phyloP scores from a whole-genome alignment of 1,140 invertebrate genomes.

The Rhysida immarginata region DNA sequence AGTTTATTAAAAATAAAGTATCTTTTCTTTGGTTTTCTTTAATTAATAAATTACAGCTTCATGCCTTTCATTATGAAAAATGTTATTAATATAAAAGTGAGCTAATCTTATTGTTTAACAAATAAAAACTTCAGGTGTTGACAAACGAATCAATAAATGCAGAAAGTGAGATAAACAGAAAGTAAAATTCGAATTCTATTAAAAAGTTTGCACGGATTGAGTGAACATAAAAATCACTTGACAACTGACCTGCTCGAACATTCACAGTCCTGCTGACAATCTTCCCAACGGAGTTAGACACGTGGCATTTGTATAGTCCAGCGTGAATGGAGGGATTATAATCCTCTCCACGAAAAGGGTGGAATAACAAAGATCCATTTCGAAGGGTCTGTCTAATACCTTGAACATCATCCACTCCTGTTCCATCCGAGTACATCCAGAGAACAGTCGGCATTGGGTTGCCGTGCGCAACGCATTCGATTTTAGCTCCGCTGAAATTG shows the following conservation, averaged over 20 bases:
- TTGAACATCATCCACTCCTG: slow-evolving; percentile 20
- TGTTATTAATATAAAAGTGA: no score
- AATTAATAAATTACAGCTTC: no score
- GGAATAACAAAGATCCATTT: slow-evolving; percentile 30
- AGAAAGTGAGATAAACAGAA: no score
- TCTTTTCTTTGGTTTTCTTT: no score
- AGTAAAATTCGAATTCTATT: no score
- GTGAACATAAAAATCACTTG: no score
- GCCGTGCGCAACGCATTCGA: neutral
- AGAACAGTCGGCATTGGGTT: neutral
- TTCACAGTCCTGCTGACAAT: slow-evolving; percentile 26
- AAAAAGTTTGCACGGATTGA: no score
- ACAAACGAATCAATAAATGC: no score
- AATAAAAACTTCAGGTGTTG: no score
- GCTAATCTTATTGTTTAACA: no score
- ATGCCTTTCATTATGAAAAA: no score
- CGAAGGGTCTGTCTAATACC: slow-evolving; percentile 24
- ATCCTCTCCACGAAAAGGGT: slow-evolving; percentile 22
- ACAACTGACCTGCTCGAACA: slow-evolving; percentile 28
- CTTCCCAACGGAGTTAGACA: slow-evolving; percentile 27
- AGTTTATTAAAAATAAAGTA: no score
- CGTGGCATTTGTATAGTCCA: slow-evolving; percentile 26
- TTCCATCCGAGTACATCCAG: slow-evolving; percentile 20
- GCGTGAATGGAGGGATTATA: slow-evolving; percentile 24
- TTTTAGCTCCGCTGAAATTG: neutral